These are phyloP conservation scores for Rhagoletis zephyria DNA, from an alignment of 1,140 invertebrate genomes.

Conservation along the genomic window DNA sequence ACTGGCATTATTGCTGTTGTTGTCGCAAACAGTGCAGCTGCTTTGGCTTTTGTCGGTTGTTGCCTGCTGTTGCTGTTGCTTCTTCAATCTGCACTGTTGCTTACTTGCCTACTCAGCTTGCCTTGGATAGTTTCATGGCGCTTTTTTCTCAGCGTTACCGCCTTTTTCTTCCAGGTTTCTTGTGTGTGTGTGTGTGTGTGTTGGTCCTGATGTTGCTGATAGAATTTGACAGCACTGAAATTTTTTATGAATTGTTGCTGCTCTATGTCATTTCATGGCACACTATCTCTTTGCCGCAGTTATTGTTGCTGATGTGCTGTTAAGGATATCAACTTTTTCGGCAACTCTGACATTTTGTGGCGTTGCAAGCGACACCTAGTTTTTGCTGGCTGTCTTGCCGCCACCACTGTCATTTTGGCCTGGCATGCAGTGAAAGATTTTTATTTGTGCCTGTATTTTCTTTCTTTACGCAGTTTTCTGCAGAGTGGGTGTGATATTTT, in stretches of 20 bases:
- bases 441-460: not conserved
- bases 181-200: not conserved
- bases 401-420: not conserved
- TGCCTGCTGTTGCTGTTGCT: not conserved
- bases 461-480: not conserved
- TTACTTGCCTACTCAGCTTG: not conserved
- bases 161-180: not conserved
- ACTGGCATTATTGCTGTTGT: not conserved
- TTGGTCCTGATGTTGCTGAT: not conserved
- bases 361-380: slow-evolving; percentile 30
- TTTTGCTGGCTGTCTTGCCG: not conserved
- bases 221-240: not conserved
- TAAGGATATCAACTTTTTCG: slow-evolving; percentile 11
- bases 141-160: not conserved
- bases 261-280: not conserved
- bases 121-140: not conserved
- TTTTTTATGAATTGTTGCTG: not conserved
- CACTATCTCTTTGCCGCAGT: not conserved
- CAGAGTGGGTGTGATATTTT: not conserved
- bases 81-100: not conserved
- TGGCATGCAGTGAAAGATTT: not conserved
- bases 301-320: slow-evolving; percentile 33
- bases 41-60: not conserved
- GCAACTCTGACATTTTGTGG: slow-evolving; percentile 19
- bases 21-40: slow-evolving; percentile 5